Base-by-base conservation (phyloP, 2,113 vertebrate genomes). In the Strigops habroptila region DNA sequence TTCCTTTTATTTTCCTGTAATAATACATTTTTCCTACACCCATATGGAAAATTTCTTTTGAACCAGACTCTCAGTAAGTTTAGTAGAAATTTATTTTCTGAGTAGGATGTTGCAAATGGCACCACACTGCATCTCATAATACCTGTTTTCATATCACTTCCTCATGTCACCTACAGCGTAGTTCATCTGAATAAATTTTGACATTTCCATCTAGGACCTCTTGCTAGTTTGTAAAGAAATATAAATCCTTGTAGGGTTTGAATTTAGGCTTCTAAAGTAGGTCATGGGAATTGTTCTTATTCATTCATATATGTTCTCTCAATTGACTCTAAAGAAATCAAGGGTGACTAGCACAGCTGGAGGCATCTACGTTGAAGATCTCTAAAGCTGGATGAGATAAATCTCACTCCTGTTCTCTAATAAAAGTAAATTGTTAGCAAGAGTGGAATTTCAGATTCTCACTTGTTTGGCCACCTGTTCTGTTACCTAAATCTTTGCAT, bases 211-310 rank as follows among this genome's bases (percentile, higher is more conserved):
- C n/a, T 74, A 88, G 51, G 59, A 65, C 46, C 6, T 67, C 43
- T 64, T 88, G 81, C 64, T 88, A 74, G 25, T 52, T 59, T 75
- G 41, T 30, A 46, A 91, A 78, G 68, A 86, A 19, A 70, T 53
- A 91, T 30, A 83, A 86, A 78, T 78, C 46, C 37, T 81, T 59
- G 41, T 39, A 57, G 1, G 3, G 31, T 67, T 71, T 95, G 88
- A 77, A 93, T 92, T 94, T 92, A 95, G 71, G 59, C 59, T 86
- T 86, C 71, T 83, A 82, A 95, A 97, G 27, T 96, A 97, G 92
- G 94, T 83, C 94, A 92, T 70, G 76, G 71, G 91, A 93, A 90
- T 70, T 86, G 48, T 52, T 80, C 18, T 80, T 82, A 77, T 37
- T 77, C 79, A 37, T 74, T 90, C 46, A 12, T 39, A 25, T 18